Conservation (phyloP, 2,113 vertebrate species). For the Daphoenositta chrysoptera region DNA sequence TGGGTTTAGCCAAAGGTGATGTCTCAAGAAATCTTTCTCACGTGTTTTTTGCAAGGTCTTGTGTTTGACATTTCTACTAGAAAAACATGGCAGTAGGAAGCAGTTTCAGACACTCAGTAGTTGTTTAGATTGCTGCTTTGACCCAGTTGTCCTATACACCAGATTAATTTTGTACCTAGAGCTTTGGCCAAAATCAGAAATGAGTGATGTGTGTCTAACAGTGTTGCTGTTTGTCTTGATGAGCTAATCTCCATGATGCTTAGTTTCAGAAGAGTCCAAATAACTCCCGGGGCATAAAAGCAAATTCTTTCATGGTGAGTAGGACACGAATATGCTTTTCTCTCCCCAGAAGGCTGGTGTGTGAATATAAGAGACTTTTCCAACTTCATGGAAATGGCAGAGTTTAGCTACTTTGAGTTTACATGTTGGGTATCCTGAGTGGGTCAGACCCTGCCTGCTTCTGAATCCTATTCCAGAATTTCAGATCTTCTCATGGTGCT, state of each 20-base stretch:
- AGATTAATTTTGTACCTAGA: background rate
- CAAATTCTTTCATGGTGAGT: background rate
- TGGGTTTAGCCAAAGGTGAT: background rate
- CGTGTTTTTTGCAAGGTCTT: accelerated
- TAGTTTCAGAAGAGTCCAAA: background rate
- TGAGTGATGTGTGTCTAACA: background rate
- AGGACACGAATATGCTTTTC: background rate
- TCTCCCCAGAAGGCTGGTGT: background rate
- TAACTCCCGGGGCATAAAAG: background rate
- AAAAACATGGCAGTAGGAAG: background rate
- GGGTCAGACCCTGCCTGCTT: background rate
- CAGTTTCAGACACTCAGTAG: background rate
- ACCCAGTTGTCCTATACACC: background rate
- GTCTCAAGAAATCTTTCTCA: background rate
- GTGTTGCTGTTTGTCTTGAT: background rate
- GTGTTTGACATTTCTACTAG: background rate
- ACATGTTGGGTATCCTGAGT: background rate
- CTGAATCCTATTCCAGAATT: background rate
- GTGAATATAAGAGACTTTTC: background rate
- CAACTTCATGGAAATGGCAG: background rate
- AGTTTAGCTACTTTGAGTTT: background rate
- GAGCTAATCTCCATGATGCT: background rate
- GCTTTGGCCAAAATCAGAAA: background rate
- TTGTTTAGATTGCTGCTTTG: background rate
- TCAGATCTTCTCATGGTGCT: background rate